These are phyloP conservation scores for Deroptyus accipitrinus DNA, from an alignment of 2,113 vertebrate species.

Conservation along the genomic window DNA sequence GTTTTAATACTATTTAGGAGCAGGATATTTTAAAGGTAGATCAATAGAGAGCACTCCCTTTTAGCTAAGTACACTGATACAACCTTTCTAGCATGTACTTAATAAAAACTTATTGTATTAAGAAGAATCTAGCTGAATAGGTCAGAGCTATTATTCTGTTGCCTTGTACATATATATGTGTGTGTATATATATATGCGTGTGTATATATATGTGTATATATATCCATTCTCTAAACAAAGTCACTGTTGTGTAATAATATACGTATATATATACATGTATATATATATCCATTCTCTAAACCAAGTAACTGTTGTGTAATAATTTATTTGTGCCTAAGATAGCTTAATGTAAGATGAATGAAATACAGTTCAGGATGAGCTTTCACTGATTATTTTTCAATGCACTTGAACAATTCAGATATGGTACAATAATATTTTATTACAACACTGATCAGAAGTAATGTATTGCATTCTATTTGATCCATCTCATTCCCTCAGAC, in stretches of 20 bases:
- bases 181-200: no score
- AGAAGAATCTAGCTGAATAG: background rate
- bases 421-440: background rate
- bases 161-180: background rate
- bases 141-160: background rate
- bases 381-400: background rate
- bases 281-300: background rate
- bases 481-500: background rate
- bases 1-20: background rate
- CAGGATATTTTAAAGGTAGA: background rate
- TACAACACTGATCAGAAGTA: background rate
- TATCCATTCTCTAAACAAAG: background rate
- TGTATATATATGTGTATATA: no score
- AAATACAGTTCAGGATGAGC: background rate
- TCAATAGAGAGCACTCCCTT: background rate
- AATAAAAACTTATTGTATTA: background rate
- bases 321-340: background rate
- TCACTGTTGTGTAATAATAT: background rate
- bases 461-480: background rate
- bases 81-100: background rate
- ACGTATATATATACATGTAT: no score
- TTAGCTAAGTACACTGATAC: background rate
- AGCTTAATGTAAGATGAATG: background rate
- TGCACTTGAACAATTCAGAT: background rate
- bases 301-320: background rate